Conservation (phyloP, 2,888 invertebrate genomes). For the Drepana falcataria region DNA sequence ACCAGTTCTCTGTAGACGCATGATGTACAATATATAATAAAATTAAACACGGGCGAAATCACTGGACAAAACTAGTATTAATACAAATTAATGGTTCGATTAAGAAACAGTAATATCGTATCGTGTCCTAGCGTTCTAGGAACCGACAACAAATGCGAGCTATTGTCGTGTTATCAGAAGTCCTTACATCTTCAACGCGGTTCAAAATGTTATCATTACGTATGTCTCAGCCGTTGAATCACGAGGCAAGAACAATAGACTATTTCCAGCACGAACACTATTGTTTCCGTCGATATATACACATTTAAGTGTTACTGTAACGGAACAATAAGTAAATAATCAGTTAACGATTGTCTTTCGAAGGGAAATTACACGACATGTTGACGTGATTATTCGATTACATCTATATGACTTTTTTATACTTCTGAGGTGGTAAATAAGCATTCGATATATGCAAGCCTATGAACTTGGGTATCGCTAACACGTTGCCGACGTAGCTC, state of each 20-base stretch:
- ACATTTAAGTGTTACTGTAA: constrained; percentile 6
- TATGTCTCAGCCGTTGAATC: constrained; percentile 22
- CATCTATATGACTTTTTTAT: too few relatives aligned
- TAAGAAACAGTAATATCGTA: too few relatives aligned
- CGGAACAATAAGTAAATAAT: constrained; percentile 5
- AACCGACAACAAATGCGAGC: background rate
- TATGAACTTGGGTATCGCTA: too few relatives aligned
- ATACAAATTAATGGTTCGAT: too few relatives aligned
- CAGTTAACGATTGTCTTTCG: background rate
- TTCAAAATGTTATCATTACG: constrained; percentile 24
- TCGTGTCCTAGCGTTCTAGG: background rate
- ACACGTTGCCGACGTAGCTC: too few relatives aligned
- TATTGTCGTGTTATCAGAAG: constrained; percentile 13
- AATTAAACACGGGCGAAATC: too few relatives aligned
- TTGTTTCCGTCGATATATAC: constrained; percentile 20
- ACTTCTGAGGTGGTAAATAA: too few relatives aligned
- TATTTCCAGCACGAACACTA: constrained; percentile 20
- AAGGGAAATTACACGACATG: background rate
- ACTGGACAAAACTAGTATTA: too few relatives aligned
- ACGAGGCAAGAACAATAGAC: constrained; percentile 35
- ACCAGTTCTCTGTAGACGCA: too few relatives aligned
- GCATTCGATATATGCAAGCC: too few relatives aligned
- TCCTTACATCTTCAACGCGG: constrained; percentile 15
- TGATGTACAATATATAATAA: too few relatives aligned
- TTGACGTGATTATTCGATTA: too few relatives aligned